Evolutionary conservation across 2,888 invertebrate species (phyloP), one percentile per base, ranked within the genome.

Genomic region (Acronicta alni): DNA sequence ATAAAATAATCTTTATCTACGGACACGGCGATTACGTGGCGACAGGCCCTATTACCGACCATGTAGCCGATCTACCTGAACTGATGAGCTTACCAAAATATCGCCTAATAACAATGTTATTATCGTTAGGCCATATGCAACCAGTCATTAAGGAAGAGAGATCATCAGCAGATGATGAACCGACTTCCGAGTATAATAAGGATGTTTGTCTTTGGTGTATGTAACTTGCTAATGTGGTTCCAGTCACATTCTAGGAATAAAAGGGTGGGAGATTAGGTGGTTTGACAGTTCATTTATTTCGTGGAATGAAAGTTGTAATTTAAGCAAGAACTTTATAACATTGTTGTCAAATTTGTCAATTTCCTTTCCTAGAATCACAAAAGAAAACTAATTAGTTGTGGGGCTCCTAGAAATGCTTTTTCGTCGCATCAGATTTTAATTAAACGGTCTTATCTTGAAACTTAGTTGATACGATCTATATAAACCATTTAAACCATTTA

Each of bases 21-120:
- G 79, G 78, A 73, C 75, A 78, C 56, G 74, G 77, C 69, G 80
- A 87, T 89, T 87, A 87, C 71, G 75, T 85, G 88, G 88, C 88
- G 89, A 89, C 89, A 86, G 82, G 56, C 67, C 75, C 79, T 80
- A 84, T 86, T 82, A 81, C 68, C 52, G 53, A 37, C 42, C 43
- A 15, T 64, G 54, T 16, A 45, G 59, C 51, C 71, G 56, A 70
- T 69, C 66, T 82, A 81, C 82, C 82, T 78, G 80, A 58, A 61
- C 67, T 61, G 71, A 77, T 70, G 72, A 70, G 51, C 49, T 62
- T 55, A 63, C 63, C 43, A 49, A 70, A 67, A 63, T 72, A 77
- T 63, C 47, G 54, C 41, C 67, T 66, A 64, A 70, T 60, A 76
- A 73, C 67, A 66, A 52, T 59, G 55, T 67, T 51, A 72, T 61